These are phyloP conservation scores for Cosmorhoe ocellata DNA, from an alignment of 2,888 invertebrate species.

Conservation along the genomic window DNA sequence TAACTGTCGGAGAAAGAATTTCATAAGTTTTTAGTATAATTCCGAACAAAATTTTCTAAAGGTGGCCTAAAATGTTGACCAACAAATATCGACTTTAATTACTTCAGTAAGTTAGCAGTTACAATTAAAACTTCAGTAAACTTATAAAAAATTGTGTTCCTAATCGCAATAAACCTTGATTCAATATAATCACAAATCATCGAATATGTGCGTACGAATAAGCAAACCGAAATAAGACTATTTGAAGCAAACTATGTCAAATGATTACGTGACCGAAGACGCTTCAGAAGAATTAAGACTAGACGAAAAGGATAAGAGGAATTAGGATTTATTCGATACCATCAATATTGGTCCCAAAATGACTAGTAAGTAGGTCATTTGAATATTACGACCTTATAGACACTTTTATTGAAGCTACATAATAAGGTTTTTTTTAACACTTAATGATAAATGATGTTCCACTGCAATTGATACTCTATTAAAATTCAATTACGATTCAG, in stretches of 20 bases:
- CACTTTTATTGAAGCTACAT: constrained; percentile 55
- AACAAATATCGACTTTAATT: too few species aligned
- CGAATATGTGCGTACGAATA: too few species aligned
- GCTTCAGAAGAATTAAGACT: constrained; percentile 20
- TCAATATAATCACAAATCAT: too few species aligned
- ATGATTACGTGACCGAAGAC: constrained; percentile 42
- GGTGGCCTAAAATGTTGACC: too few species aligned
- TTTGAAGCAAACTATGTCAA: background rate
- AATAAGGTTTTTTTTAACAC: too few species aligned
- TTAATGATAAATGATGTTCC: constrained; percentile 5
- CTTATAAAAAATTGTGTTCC: too few species aligned
- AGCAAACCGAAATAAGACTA: background rate
- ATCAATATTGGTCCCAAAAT: constrained; percentile 43
- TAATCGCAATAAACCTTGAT: too few species aligned
- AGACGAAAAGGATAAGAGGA: constrained; percentile 18
- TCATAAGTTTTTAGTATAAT: too few species aligned
- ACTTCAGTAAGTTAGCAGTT: too few species aligned
- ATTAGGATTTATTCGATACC: constrained; percentile 11
- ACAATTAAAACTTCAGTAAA: too few species aligned
- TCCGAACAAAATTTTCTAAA: too few species aligned
- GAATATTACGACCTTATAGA: constrained; percentile 53
- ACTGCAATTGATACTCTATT: constrained; percentile 35
- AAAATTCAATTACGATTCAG: constrained; percentile 33
- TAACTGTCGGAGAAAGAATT: background rate
- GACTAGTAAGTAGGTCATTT: constrained; percentile 42